Conservation (phyloP, 2,888 invertebrate species). For the Digitonthophagus gazella region DNA sequence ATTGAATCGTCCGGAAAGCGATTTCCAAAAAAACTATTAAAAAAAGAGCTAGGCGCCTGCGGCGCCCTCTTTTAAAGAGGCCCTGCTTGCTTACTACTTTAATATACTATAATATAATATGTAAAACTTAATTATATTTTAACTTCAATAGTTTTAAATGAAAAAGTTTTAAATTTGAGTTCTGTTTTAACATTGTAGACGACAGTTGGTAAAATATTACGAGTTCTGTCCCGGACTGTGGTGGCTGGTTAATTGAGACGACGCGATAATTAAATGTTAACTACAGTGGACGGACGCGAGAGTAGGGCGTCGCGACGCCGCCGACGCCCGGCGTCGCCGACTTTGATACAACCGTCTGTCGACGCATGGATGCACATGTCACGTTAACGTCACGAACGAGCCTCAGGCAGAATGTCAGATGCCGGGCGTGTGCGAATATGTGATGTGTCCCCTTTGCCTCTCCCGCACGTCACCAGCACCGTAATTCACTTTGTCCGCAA, state of each 20-base stretch:
- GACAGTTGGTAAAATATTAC: conserved; percentile 42
- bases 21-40: too few relatives aligned
- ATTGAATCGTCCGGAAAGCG: too few relatives aligned
- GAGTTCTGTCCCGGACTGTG: conserved; percentile 32
- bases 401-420: conserved; percentile 19
- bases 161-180: too few relatives aligned
- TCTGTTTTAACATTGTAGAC: conserved; percentile 35
- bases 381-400: conserved; percentile 41
- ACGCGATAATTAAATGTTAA: conserved; percentile 43
- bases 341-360: conserved; percentile 19
- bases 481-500: conserved; percentile 3
- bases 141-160: too few relatives aligned
- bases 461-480: conserved; percentile 11
- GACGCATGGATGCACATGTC: conserved; percentile 41
- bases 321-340: conserved; percentile 28
- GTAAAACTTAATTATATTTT: too few relatives aligned
- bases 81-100: too few relatives aligned
- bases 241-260: conserved; percentile 40
- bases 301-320: conserved; percentile 22
- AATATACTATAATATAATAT: too few relatives aligned
- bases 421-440: conserved; percentile 36
- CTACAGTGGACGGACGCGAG: conserved; percentile 29
- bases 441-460: conserved; percentile 12
- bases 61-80: too few relatives aligned
- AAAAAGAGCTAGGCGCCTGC: too few relatives aligned